Evolutionary conservation across 2,888 invertebrate genomes (phyloP), one percentile per base, ranked within the genome.

Genomic region (Callinectes sapidus): DNA sequence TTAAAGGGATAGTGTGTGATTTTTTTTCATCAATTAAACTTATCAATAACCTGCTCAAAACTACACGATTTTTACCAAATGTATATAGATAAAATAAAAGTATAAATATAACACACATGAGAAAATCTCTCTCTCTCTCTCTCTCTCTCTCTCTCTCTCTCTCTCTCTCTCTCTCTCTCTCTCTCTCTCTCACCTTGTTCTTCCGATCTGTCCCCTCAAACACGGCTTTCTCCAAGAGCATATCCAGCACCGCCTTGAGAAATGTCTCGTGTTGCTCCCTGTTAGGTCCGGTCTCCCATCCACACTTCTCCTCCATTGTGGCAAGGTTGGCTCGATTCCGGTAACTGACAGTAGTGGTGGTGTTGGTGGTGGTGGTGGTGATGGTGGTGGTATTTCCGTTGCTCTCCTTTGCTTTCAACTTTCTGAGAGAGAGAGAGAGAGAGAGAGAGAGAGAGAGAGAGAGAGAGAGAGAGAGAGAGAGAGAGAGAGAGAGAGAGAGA

Each of bases 221-320:
- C 42, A 93, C 92, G 6, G 92, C 93, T 23, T 90, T 55, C 0
- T 93, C 92, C 87, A 93, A 23, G 81, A 93, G 85, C 32, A 93
- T 77, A 6, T 90, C 35, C 18, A 92, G 54, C 14, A 61, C 85
- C 6, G 61, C 54, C 42, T 86, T 54, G 28, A 93, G 48, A 61
- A 93, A 92, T 32, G 77, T 48, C 18, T 32, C 42, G 42, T 93
- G 93, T 6, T 42, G 88, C 55, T 23, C 48, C 13, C 48, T 54
- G 28, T 92, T 90, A 1, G 93, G 93, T 35, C 89, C 88, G 35
- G 92, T 92, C 90, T 61, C 28, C 93, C 93, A 93, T 3, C 66
- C n/a, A 42, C 93, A 93, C 55, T 77, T 81, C 32, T 81, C 81
- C 16, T 81, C 81, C 81, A 81, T 35, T 32, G 0, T 81, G 81